Percentiles rank a stretch among this genome's conserved stretches.
Conservation (phyloP, 2,113 vertebrate genomes). For the Ceyx cyanopectus region DNA sequence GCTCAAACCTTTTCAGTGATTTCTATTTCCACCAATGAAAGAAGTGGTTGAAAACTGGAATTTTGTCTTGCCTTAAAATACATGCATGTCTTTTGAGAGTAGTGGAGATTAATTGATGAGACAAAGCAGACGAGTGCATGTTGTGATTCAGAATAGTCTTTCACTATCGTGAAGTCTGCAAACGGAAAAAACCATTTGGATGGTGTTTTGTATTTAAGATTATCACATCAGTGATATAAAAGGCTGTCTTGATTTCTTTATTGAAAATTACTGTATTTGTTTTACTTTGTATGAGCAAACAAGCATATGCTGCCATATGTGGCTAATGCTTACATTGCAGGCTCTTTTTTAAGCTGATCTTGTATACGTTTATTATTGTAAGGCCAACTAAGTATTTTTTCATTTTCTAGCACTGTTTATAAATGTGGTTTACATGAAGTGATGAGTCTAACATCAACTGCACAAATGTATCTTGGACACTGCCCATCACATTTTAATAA, state of each 20-base stretch:
- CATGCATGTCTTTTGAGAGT: not conserved
- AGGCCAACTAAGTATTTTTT: slow-evolving; percentile 11
- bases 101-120: not conserved
- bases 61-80: not conserved
- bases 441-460: slow-evolving; percentile 61
- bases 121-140: not conserved
- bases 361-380: slow-evolving; percentile 20
- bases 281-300: not conserved
- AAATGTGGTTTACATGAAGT: slow-evolving; percentile 72
- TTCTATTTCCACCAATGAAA: not conserved
- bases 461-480: slow-evolving; percentile 68
- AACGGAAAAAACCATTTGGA: not conserved
- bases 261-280: not conserved
- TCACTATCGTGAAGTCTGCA: not conserved
- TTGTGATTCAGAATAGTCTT: not conserved
- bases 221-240: not conserved
- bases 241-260: not conserved
- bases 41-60: not conserved
- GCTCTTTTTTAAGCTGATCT: not conserved
- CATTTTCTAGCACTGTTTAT: slow-evolving; percentile 51
- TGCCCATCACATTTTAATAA: slow-evolving; percentile 73
- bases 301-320: not conserved
- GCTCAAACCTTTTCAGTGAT: not conserved
- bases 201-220: not conserved
- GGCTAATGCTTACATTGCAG: not conserved